Evolutionary conservation across 2,797 vertebrate genomes (phyloP).

Genomic region (Protosalanx chinensis): DNA sequence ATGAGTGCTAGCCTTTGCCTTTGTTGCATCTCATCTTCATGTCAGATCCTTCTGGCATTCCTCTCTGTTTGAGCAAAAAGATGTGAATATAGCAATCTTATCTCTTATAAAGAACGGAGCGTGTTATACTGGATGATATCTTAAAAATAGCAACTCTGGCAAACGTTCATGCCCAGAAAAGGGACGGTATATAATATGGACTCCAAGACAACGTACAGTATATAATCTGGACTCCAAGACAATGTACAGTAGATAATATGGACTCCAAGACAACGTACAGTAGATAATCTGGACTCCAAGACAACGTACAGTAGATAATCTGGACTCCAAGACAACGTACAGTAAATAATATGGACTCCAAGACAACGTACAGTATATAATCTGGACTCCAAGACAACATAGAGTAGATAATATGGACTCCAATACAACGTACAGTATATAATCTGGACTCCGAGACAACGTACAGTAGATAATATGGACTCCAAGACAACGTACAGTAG

Average conservation of each 20-base stretch:
- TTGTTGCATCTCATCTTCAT: slow-evolving; percentile 15
- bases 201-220: not conserved
- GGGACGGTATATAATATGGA: not conserved
- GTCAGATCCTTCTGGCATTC: slow-evolving; percentile 5
- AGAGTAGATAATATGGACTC: not conserved
- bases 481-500: no score
- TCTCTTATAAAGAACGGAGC: not conserved
- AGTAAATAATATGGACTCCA: not conserved
- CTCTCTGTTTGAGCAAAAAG: no score
- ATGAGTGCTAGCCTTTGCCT: no score
- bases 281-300: not conserved
- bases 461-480: not conserved
- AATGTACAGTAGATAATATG: no score
- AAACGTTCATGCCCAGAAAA: not conserved
- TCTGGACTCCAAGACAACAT: not conserved
- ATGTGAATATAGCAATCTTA: not conserved
- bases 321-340: not conserved
- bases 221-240: not conserved
- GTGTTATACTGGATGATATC: slow-evolving; percentile 19
- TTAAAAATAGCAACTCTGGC: slow-evolving; percentile 11
- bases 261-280: not conserved
- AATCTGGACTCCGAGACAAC: not conserved
- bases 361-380: no score
- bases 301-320: no score
- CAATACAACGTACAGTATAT: no score